Conservation (phyloP, 2,888 invertebrate genomes). For the Oxycera nigricornis region DNA sequence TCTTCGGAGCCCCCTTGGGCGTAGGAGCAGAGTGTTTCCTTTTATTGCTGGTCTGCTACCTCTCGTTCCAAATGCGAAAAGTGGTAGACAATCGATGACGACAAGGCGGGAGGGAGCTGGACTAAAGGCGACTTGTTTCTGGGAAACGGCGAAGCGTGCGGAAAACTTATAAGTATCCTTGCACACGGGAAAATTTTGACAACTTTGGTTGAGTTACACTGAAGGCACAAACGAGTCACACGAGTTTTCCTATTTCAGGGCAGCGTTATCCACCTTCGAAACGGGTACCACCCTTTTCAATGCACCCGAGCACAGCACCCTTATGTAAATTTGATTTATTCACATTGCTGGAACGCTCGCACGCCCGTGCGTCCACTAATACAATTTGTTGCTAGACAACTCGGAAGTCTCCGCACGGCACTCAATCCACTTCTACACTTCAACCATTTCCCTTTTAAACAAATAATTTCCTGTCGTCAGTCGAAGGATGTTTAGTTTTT, state of each 20-base stretch:
- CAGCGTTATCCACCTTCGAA: background rate
- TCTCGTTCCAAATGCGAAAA: background rate
- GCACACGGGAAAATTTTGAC: background rate
- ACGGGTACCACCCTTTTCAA: slow-evolving; percentile 29
- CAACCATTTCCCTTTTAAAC: background rate
- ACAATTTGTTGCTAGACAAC: background rate
- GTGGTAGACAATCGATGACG: slow-evolving; percentile 32
- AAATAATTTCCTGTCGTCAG: background rate
- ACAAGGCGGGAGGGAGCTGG: background rate
- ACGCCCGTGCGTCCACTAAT: background rate
- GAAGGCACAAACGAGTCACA: slow-evolving; percentile 14
- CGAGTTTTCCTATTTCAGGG: background rate
- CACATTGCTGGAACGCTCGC: background rate
- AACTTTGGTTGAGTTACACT: background rate
- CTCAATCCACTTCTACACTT: background rate
- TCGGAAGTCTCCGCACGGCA: background rate
- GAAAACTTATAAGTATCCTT: background rate
- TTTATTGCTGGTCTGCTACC: background rate
- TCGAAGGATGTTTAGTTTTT: background rate
- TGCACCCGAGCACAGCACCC: background rate
- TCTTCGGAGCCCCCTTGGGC: background rate
- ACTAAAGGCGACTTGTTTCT: background rate
- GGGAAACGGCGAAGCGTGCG: background rate
- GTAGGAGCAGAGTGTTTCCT: background rate
- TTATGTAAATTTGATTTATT: slow-evolving; percentile 20